phyloP scores from a whole-genome alignment of 2,113 vertebrate species.

The Lutjanus erythropterus region DNA sequence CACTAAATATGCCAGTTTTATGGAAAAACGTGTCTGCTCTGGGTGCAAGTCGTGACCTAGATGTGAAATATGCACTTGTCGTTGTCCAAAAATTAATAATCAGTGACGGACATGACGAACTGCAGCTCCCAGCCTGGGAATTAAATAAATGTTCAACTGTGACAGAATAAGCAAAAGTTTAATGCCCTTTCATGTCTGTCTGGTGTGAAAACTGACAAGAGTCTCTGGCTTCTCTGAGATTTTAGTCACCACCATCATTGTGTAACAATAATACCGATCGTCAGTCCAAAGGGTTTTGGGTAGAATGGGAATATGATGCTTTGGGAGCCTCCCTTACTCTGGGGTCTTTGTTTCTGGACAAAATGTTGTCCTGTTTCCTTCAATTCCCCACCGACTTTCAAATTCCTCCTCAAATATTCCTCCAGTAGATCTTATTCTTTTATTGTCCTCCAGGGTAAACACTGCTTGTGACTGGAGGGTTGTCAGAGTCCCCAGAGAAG shows the following conservation, averaged over 20 bases:
- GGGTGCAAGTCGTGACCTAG: background rate
- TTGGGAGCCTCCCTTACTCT: background rate
- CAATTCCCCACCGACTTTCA: background rate
- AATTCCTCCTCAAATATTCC: background rate
- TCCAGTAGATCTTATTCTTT: background rate
- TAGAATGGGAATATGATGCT: constrained; percentile 18
- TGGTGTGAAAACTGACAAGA: too few relatives aligned
- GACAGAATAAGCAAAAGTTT: background rate
- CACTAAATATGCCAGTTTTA: constrained; percentile 8
- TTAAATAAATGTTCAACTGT: background rate
- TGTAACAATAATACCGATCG: background rate
- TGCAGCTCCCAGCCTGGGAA: background rate
- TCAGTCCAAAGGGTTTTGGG: background rate
- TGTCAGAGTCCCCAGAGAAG: background rate
- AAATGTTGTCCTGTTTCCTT: background rate
- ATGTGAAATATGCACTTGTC: constrained; percentile 18
- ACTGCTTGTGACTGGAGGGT: background rate
- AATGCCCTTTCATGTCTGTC: background rate
- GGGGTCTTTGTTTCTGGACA: background rate
- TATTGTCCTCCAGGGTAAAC: background rate
- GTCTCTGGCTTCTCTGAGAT: background rate
- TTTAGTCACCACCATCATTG: background rate
- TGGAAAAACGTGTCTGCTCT: background rate
- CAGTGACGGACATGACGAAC: background rate
- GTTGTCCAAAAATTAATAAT: background rate